phyloP scores from a whole-genome alignment of 2,797 vertebrate species.

The Gobio occitaniae region DNA sequence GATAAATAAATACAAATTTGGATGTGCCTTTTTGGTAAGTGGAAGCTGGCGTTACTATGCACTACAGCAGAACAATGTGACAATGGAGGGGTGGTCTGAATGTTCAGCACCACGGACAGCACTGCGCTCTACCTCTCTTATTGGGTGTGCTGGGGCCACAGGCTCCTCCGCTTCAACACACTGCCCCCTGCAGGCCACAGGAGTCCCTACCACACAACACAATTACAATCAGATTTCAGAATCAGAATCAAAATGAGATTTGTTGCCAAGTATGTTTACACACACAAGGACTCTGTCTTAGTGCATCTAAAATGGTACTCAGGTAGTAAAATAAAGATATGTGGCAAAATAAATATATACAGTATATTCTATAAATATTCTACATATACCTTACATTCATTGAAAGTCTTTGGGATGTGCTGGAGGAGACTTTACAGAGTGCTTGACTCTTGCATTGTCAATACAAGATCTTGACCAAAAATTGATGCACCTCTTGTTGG shows the following conservation, averaged over 20 bases:
- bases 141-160: constrained; percentile 55
- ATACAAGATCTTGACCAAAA: no score
- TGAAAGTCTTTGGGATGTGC: no score
- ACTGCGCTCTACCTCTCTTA: constrained; percentile 65
- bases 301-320: neutral
- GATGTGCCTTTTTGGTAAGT: neutral
- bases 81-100: constrained; percentile 70
- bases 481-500: no score
- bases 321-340: neutral
- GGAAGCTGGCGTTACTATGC: neutral
- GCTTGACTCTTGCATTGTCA: no score
- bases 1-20: neutral
- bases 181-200: constrained; percentile 58
- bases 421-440: no score
- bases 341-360: no score
- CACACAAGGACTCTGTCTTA: neutral
- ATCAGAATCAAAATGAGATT: neutral
- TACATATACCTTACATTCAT: no score
- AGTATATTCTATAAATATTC: no score
- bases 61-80: neutral
- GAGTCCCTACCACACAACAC: constrained; percentile 38
- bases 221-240: neutral
- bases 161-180: constrained; percentile 52
- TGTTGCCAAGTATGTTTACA: neutral
- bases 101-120: constrained; percentile 83